phyloP scores from a whole-genome alignment of 2,797 vertebrate genomes.

The Enteromius thamalakanensis region DNA sequence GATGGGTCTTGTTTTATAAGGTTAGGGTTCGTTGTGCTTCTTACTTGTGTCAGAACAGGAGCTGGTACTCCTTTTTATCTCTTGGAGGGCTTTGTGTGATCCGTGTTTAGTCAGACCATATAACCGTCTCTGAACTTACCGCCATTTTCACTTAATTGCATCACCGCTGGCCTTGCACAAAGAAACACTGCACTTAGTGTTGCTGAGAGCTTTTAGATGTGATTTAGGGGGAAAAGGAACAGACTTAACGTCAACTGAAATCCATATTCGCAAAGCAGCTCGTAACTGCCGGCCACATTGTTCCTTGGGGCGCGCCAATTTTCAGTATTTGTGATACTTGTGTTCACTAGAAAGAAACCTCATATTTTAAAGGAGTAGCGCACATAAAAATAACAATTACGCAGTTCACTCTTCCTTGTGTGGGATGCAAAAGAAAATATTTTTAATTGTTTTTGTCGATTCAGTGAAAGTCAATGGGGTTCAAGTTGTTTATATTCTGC shows the following conservation, averaged over 20 bases:
- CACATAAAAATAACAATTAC: not conserved
- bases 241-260: conserved; percentile 12
- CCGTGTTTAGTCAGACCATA: conserved; percentile 24
- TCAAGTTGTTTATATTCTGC: not conserved
- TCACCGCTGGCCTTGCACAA: conserved; percentile 52
- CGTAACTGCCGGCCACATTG: conserved; percentile 17
- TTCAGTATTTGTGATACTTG: conserved; percentile 20
- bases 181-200: conserved; percentile 48
- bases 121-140: conserved; percentile 25
- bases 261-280: conserved; percentile 27
- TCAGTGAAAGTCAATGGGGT: not conserved
- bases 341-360: not conserved
- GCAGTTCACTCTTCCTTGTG: not conserved
- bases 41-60: conserved; percentile 45
- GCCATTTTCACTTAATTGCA: conserved; percentile 25
- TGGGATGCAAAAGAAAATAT: not conserved
- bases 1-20: conserved; percentile 40
- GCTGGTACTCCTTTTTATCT: conserved; percentile 58
- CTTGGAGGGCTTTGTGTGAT: conserved; percentile 17
- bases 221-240: conserved; percentile 18
- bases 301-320: conserved; percentile 25
- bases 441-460: not conserved
- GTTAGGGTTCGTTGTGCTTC: conserved; percentile 35
- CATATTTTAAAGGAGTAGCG: not conserved
- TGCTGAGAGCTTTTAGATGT: conserved; percentile 48